A percentile compares a stretch with the other conserved stretches of the same genome.
Conservation (phyloP, 2,797 vertebrate species). For the Buceros bicornis region DNA sequence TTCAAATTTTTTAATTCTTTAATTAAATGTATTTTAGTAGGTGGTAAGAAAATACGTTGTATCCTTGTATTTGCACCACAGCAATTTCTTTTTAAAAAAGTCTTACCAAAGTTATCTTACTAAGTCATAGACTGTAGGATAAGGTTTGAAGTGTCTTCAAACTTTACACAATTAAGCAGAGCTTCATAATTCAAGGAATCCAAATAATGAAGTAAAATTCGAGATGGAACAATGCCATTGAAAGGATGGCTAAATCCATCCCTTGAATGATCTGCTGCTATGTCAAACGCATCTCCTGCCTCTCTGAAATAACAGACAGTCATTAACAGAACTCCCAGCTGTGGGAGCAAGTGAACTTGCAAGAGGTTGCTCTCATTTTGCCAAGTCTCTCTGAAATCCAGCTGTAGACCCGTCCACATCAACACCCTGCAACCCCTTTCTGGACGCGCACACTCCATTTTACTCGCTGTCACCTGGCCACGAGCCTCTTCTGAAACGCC, state of each 20-base stretch:
- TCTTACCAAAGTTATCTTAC: not conserved
- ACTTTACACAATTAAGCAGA: not conserved
- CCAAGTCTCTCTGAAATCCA: not conserved
- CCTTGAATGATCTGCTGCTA: not conserved
- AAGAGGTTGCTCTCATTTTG: not conserved
- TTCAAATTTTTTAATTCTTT: not conserved
- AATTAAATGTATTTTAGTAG: not conserved
- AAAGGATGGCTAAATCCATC: not conserved
- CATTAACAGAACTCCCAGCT: not conserved
- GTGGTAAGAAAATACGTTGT: not conserved
- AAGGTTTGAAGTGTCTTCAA: not conserved
- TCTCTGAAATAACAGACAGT: not conserved
- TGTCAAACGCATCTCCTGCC: not conserved
- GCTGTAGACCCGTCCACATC: not conserved
- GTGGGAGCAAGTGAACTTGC: not conserved
- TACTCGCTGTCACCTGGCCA: not conserved
- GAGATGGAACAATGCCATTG: not conserved
- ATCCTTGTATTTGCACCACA: not conserved
- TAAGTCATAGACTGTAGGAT: not conserved
- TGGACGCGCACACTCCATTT: not conserved
- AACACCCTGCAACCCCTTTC: rapidly evolving
- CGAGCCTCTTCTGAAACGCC: not conserved
- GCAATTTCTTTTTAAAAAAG: not conserved
- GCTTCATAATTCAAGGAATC: not conserved
- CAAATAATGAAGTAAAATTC: not conserved